Percentiles rank a stretch among this genome's conserved stretches.
Evolutionary conservation across 2,888 invertebrate species (phyloP).

Genomic region (Corbicula japonica): DNA sequence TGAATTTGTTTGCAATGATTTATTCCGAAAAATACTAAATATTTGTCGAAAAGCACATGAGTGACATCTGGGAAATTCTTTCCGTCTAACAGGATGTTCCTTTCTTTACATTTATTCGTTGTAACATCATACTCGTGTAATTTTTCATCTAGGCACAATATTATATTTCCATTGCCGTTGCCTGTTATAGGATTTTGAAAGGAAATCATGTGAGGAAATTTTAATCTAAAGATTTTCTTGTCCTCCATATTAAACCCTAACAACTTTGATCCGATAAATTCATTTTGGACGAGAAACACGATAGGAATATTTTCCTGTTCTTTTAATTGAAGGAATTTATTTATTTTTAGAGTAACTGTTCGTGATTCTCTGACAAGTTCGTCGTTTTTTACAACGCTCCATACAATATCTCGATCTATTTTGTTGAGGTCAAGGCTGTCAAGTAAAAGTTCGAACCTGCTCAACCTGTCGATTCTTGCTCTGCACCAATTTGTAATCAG

Average conservation of each 20-base stretch:
- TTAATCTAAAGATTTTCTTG: not conserved
- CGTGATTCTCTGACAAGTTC: not conserved
- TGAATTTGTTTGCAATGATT: not conserved
- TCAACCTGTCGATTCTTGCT: not conserved
- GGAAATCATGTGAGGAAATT: not conserved
- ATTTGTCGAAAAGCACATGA: not conserved
- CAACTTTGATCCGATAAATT: not conserved
- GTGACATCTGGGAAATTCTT: not conserved
- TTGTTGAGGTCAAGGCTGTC: not conserved
- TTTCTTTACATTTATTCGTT: not conserved
- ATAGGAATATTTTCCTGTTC: not conserved
- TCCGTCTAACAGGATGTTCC: not conserved
- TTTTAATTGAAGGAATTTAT: not conserved
- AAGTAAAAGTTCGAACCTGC: not conserved
- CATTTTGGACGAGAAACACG: not conserved
- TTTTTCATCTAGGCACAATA: not conserved
- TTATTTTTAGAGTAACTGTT: too few species aligned
- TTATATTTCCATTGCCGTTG: not conserved
- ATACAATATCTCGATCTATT: not conserved
- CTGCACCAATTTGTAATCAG: constrained; percentile 12
- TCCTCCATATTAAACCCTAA: not conserved
- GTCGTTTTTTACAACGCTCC: not conserved
- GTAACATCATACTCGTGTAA: not conserved
- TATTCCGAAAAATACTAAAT: not conserved
- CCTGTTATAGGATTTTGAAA: too few species aligned